phyloP scores from a whole-genome alignment of 2,797 vertebrate genomes.

The Oreonectes daqikongensis region DNA sequence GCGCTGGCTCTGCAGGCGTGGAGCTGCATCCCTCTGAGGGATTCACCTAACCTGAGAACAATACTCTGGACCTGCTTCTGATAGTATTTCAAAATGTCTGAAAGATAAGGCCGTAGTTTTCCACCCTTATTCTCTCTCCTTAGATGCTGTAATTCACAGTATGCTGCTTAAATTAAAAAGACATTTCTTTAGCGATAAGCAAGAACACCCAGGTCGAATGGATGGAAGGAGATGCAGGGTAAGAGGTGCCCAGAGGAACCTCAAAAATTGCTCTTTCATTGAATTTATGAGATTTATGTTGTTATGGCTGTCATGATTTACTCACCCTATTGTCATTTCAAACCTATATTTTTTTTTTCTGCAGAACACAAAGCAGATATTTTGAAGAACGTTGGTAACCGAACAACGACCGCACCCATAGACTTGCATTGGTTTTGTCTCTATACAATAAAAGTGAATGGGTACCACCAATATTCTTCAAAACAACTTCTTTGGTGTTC shows the following conservation, averaged over 20 bases:
- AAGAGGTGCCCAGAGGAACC: background rate
- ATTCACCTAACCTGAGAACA: conserved; percentile 53
- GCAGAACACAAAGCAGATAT: no score
- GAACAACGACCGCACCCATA: no score
- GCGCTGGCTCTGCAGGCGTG: conserved; percentile 52
- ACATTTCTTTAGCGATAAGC: conserved; percentile 43
- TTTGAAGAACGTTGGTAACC: no score
- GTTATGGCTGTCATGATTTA: no score
- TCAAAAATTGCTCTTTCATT: no score
- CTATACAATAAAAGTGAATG: no score
- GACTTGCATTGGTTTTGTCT: no score
- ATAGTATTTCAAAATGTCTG: conserved; percentile 53
- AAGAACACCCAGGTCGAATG: conserved; percentile 45
- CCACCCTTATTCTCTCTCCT: conserved; percentile 18
- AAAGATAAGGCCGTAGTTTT: conserved; percentile 43
- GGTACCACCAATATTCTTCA: no score
- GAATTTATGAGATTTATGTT: no score
- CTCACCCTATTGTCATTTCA: no score
- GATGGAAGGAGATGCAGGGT: conserved; percentile 13
- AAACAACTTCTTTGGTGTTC: no score
- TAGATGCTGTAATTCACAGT: conserved; percentile 47
- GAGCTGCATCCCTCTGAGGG: conserved; percentile 49
- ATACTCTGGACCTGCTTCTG: conserved; percentile 53
- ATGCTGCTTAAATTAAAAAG: conserved; percentile 49
- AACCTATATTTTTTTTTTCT: no score